Percentiles rank a stretch among this genome's conserved stretches.
Conservation (phyloP, 2,888 invertebrate genomes). For the Podotricha telesiphe region DNA sequence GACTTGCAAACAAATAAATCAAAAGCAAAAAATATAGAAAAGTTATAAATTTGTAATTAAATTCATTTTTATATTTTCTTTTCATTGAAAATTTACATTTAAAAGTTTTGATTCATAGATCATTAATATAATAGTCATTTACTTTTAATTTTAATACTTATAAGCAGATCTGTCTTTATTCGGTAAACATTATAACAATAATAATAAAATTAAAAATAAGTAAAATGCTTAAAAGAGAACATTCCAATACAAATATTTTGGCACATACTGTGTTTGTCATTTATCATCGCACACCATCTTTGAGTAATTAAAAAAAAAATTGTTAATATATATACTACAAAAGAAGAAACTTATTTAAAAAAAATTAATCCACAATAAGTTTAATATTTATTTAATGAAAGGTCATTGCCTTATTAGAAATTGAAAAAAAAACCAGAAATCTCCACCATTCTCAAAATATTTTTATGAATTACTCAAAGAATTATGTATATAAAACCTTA, state of each 20-base stretch:
- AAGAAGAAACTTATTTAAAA: no score
- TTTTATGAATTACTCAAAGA: slow-evolving; percentile 15
- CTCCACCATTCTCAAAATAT: not conserved
- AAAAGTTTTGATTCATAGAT: no score
- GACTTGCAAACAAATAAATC: no score
- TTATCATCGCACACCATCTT: not conserved
- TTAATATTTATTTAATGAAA: no score
- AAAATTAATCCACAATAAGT: no score
- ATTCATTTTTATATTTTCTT: no score
- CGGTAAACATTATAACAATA: not conserved
- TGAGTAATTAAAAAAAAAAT: slow-evolving; percentile 7
- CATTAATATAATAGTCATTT: not conserved
- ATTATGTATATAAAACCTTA: slow-evolving; percentile 37
- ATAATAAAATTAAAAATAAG: slow-evolving; percentile 1
- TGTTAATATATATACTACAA: not conserved
- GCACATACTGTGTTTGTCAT: slow-evolving; percentile 32
- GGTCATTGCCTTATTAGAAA: not conserved
- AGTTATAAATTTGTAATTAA: no score
- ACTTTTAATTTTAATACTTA: slow-evolving; percentile 1
- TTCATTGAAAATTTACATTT: no score
- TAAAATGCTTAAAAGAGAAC: slow-evolving; percentile 24
- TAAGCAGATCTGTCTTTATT: not conserved
- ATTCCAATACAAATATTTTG: slow-evolving; percentile 39
- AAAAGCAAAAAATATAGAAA: no score
- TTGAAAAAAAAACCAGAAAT: not conserved